These are phyloP conservation scores for Opisthograptis luteolata DNA, from an alignment of 2,888 invertebrate genomes.

Conservation along the genomic window DNA sequence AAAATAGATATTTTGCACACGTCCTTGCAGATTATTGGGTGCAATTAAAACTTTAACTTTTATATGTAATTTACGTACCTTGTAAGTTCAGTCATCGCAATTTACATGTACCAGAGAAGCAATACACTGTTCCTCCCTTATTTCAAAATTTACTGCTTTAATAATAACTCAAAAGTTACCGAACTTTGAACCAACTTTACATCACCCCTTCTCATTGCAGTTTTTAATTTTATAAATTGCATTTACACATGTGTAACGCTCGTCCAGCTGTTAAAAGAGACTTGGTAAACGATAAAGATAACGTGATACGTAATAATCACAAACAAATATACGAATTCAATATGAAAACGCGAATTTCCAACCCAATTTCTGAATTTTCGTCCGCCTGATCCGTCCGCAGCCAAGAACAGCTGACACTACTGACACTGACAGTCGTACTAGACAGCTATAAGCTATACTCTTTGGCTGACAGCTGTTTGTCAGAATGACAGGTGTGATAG, in stretches of 20 bases:
- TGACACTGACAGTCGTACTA: no score
- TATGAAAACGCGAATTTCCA: no score
- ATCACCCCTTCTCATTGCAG: slow-evolving; percentile 31
- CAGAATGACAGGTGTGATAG: no score
- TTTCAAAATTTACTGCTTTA: not conserved
- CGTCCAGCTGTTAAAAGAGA: not conserved
- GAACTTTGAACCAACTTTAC: slow-evolving; percentile 36
- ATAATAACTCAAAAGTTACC: slow-evolving; percentile 2
- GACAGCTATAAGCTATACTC: no score
- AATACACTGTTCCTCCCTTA: not conserved
- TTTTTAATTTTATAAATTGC: not conserved
- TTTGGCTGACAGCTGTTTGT: no score
- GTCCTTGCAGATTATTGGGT: not conserved
- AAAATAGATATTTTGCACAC: not conserved
- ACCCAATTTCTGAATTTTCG: no score
- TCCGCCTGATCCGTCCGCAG: no score
- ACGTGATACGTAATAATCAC: no score
- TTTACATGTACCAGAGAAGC: not conserved
- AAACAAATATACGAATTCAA: no score
- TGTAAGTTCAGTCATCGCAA: slow-evolving; percentile 43
- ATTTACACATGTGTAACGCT: not conserved
- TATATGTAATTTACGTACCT: slow-evolving; percentile 41
- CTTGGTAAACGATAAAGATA: not conserved
- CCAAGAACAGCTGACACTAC: no score
- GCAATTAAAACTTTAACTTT: not conserved